Evolutionary conservation across 2,113 vertebrate genomes (phyloP).

Genomic region (Gasterosteus aculeatus): DNA sequence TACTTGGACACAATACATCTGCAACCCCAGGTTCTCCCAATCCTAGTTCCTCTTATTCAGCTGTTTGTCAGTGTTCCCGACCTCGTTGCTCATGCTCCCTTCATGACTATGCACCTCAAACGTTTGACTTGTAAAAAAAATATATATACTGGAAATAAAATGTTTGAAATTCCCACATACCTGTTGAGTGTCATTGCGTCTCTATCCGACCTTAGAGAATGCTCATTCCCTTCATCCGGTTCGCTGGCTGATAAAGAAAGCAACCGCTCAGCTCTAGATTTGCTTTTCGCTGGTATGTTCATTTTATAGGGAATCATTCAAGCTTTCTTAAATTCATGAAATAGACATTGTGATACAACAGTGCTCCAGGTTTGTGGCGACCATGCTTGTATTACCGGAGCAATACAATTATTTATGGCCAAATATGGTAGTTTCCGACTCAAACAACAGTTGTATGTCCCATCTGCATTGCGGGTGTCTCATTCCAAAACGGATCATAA

Average conservation of each 20-base stretch:
- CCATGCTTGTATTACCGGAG: neutral
- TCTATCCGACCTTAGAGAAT: constrained; percentile 1
- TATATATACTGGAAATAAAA: constrained; percentile 77
- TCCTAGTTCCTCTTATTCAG: constrained; percentile 59
- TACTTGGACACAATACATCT: constrained; percentile 3
- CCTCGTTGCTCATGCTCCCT: constrained; percentile 75
- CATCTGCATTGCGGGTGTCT: neutral
- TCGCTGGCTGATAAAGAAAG: neutral
- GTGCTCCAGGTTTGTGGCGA: neutral
- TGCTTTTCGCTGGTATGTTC: neutral
- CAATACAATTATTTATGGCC: neutral
- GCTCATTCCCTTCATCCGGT: neutral
- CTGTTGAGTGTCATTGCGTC: constrained; percentile 32
- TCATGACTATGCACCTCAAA: constrained; percentile 79
- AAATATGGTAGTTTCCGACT: neutral
- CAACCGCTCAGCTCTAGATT: neutral
- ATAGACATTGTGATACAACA: neutral
- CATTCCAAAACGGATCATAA: neutral
- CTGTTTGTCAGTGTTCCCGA: constrained; percentile 68
- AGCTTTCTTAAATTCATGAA: neutral
- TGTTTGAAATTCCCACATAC: constrained; percentile 44
- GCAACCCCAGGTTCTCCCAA: constrained; percentile 27
- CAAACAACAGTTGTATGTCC: neutral
- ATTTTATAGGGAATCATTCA: neutral
- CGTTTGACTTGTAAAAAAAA: constrained; percentile 73